Evolutionary conservation across 2,113 vertebrate genomes (phyloP), one percentile per base, ranked within the genome.

Genomic region (Gopherus flavomarginatus): DNA sequence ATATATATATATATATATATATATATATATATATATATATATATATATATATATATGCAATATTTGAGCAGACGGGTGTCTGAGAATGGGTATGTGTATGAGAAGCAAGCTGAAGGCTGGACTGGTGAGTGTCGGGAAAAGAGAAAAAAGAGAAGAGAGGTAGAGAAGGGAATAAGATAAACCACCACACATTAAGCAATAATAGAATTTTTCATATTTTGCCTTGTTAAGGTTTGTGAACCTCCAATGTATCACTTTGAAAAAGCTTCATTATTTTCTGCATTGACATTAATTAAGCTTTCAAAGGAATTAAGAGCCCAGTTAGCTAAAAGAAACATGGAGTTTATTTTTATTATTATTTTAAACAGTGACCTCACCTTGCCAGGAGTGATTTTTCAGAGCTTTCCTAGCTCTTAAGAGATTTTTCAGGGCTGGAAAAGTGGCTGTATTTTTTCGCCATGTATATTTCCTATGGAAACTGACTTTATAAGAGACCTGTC

Each of bases 401-500:
- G 75, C 83, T 87, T n/a, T 92, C 59, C 24, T n/a, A 24, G 17
- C 16, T 82, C 4, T 31, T 62, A 75, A 82, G 77, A 95, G 97
- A 90, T 75, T 89, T 94, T 94, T 83, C n/a, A 59, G 92, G 44
- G 11, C 4, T 27, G 27, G 11, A 86, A 83, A n/a, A 80, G 27
- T 35, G 83, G 44, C 13, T 69, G 22, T 92, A 11, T 72, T 93
- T 96, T 94, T 93, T 72, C 6, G 89, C 59, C 84, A 90, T 95
- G n/a, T 93, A 47, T 95, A 49, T 69, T 89, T 97, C 38, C 78
- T 96, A 93, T 95, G 95, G 92, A 81, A 94, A 92, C 44, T 54
- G 96, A 62, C 83, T 98, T 92, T 85, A 93, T 97, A 95, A 95
- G 95, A 98, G 97, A 97, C 97, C 86, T 50, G 5, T 97, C 90